A percentile compares a stretch with the other conserved stretches of the same genome.
Conservation (phyloP, 1,140 invertebrate genomes). For the Plutomurus gul region DNA sequence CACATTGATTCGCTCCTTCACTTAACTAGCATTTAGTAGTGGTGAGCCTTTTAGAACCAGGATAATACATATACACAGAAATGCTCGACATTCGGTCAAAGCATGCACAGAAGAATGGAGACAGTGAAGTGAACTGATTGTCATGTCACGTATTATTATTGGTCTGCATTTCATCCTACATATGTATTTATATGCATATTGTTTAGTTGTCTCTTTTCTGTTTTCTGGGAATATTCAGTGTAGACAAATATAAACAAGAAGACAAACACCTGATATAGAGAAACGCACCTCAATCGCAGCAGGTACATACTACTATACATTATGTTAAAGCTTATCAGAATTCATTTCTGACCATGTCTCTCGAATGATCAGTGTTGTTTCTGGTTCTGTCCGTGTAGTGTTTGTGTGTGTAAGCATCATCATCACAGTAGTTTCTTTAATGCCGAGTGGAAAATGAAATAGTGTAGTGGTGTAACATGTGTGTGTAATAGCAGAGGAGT, state of each 20-base stretch:
- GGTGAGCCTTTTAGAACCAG: no score
- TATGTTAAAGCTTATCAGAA: no score
- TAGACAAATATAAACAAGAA: background rate
- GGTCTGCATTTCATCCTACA: background rate
- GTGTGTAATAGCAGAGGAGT: no score
- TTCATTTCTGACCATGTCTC: no score
- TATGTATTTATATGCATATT: background rate
- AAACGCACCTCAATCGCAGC: no score
- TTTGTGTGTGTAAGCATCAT: background rate
- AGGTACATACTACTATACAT: no score
- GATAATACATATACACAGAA: no score
- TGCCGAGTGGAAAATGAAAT: no score
- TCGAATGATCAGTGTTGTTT: background rate
- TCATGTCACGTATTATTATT: slow-evolving; percentile 10
- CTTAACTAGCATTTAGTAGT: no score
- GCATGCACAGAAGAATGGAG: background rate
- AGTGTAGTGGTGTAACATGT: no score
- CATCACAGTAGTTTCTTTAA: no score
- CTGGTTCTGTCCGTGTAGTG: background rate
- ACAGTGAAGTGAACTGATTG: slow-evolving; percentile 4
- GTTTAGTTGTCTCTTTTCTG: background rate
- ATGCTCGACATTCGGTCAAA: background rate
- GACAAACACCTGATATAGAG: background rate
- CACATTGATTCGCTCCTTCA: no score
- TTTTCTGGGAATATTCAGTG: background rate